Conservation (phyloP, 2,888 invertebrate genomes). For the Eurois occulta region DNA sequence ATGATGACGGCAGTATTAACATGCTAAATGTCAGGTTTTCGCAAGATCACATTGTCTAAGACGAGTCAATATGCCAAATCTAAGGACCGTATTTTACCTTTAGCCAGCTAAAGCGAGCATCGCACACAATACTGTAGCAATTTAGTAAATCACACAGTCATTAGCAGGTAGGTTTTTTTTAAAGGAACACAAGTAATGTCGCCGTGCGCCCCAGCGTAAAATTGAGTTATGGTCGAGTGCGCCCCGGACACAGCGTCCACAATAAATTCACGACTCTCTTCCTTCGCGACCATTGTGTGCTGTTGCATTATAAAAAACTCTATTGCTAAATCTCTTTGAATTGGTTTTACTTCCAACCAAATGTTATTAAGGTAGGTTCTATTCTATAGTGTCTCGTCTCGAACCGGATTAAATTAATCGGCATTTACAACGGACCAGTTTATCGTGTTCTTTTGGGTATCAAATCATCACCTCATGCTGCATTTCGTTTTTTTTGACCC, state of each 20-base stretch:
- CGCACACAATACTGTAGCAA: constrained; percentile 54
- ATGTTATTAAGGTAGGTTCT: constrained; percentile 37
- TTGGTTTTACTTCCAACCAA: constrained; percentile 56
- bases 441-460: neutral
- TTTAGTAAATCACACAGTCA: constrained; percentile 66
- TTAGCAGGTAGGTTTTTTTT: constrained; percentile 63
- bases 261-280: constrained; percentile 76
- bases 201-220: constrained; percentile 81
- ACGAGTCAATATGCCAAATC: neutral
- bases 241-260: constrained; percentile 74
- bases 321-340: constrained; percentile 66
- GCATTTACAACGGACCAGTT: neutral
- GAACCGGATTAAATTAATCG: constrained; percentile 7
- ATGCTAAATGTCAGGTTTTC: neutral
- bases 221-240: constrained; percentile 81
- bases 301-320: constrained; percentile 74
- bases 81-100: constrained; percentile 13
- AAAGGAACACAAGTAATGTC: constrained; percentile 75
- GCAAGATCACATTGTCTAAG: neutral
- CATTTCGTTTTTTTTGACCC: neutral
- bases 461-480: neutral
- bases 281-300: constrained; percentile 79
- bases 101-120: constrained; percentile 15
- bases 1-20: neutral
- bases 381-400: neutral